A percentile compares a stretch with the other conserved stretches of the same genome.
Conservation (phyloP, 2,797 vertebrate species). For the Pristis pectinata region DNA sequence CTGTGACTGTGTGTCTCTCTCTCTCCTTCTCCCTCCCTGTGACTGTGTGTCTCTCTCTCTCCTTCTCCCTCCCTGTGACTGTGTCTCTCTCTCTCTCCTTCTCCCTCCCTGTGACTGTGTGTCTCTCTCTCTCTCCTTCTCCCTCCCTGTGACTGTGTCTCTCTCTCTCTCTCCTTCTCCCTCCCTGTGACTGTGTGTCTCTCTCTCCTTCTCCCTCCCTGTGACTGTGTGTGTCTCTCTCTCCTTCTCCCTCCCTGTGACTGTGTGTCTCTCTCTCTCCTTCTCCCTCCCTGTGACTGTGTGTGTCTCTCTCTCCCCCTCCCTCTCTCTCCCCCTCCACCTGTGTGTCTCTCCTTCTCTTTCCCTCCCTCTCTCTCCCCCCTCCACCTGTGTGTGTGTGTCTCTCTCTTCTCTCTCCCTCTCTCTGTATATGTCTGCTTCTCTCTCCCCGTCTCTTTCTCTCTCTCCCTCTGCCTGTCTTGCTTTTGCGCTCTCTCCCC, state of each 20-base stretch:
- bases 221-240: constrained; percentile 8
- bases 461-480: no score
- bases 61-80: not conserved
- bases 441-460: no score
- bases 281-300: not conserved
- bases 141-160: constrained; percentile 41
- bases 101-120: not conserved
- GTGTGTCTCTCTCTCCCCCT: no score
- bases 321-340: no score
- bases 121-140: not conserved
- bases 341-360: no score
- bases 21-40: not conserved
- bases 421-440: no score
- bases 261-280: not conserved
- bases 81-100: not conserved
- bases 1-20: not conserved
- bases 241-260: not conserved
- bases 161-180: constrained; percentile 30
- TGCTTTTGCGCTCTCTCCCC: no score
- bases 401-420: no score
- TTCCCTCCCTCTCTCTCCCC: no score
- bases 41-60: constrained; percentile 42
- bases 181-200: not conserved
- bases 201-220: constrained; percentile 3
- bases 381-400: no score